Evolutionary conservation across 1,140 invertebrate species (phyloP).

Genomic region (Drosophila watanabei): DNA sequence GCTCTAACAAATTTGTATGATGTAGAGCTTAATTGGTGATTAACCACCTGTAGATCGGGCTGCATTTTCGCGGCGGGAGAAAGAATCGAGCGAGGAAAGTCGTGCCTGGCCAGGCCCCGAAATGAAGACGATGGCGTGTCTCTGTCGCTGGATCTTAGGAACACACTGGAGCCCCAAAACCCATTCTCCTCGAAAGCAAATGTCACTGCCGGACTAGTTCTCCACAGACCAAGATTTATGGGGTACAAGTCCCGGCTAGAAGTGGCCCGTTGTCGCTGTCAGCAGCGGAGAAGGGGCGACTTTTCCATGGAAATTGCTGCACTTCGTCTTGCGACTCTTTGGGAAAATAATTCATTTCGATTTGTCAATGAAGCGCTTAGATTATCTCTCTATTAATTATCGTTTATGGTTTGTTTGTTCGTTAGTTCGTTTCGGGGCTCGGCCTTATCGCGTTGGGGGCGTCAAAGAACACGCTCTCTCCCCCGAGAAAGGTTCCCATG

Average conservation of each 20-base stretch:
- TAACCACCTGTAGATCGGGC: constrained; percentile 81
- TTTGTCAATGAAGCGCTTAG: constrained; percentile 69
- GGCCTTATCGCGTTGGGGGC: constrained; percentile 63
- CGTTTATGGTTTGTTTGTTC: constrained; percentile 81
- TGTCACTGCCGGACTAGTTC: constrained; percentile 54
- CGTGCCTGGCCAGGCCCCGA: constrained; percentile 62
- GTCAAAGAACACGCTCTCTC: constrained; percentile 57
- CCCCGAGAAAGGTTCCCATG: constrained; percentile 62
- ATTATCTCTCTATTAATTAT: constrained; percentile 84
- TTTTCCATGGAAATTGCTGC: constrained; percentile 79
- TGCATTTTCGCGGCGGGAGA: constrained; percentile 56
- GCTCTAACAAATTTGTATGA: constrained; percentile 79
- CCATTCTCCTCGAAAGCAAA: constrained; percentile 44
- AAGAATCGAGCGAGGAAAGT: constrained; percentile 44
- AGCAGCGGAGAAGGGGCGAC: constrained; percentile 16
- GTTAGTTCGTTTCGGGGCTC: constrained; percentile 46
- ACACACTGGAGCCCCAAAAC: constrained; percentile 13
- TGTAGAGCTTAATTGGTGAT: constrained; percentile 85
- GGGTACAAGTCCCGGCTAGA: constrained; percentile 56
- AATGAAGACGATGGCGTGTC: constrained; percentile 70
- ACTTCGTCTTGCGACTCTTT: constrained; percentile 53
- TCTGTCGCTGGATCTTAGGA: constrained; percentile 22
- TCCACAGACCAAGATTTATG: constrained; percentile 71
- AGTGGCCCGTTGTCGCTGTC: constrained; percentile 47
- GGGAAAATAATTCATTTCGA: constrained; percentile 83